Conservation (phyloP, 1,140 invertebrate species). For the Phenacoccus solenopsis region DNA sequence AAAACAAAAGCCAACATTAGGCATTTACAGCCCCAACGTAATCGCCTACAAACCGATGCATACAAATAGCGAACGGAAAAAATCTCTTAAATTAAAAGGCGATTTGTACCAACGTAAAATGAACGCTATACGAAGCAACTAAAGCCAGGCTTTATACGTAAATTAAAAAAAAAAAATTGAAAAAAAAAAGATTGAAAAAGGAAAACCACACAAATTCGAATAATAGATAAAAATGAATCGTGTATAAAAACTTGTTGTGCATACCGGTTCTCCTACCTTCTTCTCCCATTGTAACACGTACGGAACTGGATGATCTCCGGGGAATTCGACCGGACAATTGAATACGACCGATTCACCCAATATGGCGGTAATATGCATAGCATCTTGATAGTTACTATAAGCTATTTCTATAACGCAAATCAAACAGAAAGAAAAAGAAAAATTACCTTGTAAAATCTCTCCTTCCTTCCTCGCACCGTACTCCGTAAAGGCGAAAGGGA, state of each 20-base stretch:
- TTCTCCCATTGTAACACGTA: slow-evolving; percentile 97
- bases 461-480: neutral
- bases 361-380: slow-evolving; percentile 88
- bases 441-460: neutral
- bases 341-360: slow-evolving; percentile 89
- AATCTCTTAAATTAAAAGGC: too few relatives aligned
- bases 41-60: too few relatives aligned
- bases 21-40: too few relatives aligned
- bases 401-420: neutral
- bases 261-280: slow-evolving; percentile 57
- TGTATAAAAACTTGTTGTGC: slow-evolving; percentile 11
- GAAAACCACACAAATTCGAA: neutral
- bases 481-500: too few relatives aligned
- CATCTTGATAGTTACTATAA: slow-evolving; percentile 45
- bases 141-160: too few relatives aligned
- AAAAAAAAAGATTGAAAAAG: neutral
- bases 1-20: too few relatives aligned
- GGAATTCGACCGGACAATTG: slow-evolving; percentile 92
- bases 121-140: too few relatives aligned
- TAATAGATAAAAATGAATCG: slow-evolving; percentile 13
- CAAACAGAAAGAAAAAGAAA: neutral
- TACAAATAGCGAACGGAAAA: too few relatives aligned
- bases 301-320: slow-evolving; percentile 82
- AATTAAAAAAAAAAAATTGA: slow-evolving; percentile 5
- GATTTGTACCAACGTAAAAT: too few relatives aligned